Evolutionary conservation across 2,113 vertebrate species (phyloP).

Genomic region (Epinephelus cyanopodus): DNA sequence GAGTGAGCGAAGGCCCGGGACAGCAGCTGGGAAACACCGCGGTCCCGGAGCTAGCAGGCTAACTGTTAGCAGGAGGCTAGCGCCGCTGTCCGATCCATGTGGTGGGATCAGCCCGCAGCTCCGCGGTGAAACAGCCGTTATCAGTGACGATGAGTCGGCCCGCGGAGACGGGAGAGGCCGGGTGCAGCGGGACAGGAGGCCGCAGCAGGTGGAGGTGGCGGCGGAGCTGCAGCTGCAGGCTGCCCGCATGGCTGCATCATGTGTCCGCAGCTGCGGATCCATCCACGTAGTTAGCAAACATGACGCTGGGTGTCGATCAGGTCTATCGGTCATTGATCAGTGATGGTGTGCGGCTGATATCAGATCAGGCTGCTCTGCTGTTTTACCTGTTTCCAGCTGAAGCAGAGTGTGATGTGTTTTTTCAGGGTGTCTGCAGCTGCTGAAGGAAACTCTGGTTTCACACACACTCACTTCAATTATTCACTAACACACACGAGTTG

Average conservation of each 20-base stretch:
- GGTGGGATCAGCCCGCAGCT: neutral
- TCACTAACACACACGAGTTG: too few relatives aligned
- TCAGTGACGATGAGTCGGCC: accelerated
- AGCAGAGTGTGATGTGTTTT: too few relatives aligned
- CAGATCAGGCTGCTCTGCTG: too few relatives aligned
- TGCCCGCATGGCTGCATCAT: conserved; percentile 76
- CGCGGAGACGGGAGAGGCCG: neutral
- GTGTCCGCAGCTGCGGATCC: conserved; percentile 37
- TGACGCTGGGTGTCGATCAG: neutral
- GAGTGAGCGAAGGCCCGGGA: conserved; percentile 51
- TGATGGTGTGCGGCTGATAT: too few relatives aligned
- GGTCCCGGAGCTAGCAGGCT: conserved; percentile 48
- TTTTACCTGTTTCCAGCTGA: too few relatives aligned
- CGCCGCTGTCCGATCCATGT: neutral
- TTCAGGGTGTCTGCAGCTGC: too few relatives aligned
- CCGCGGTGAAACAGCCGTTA: accelerated
- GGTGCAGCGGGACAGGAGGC: neutral
- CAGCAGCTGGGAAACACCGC: conserved; percentile 59
- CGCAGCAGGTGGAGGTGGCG: conserved; percentile 32
- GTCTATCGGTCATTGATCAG: neutral
- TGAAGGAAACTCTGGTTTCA: too few relatives aligned
- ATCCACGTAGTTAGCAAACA: conserved; percentile 16
- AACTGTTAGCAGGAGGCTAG: conserved; percentile 38
- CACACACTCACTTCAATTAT: too few relatives aligned
- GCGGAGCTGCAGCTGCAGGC: conserved; percentile 44